Evolutionary conservation across 2,797 vertebrate genomes (phyloP).

Genomic region (Hydrocynus forskahlii): DNA sequence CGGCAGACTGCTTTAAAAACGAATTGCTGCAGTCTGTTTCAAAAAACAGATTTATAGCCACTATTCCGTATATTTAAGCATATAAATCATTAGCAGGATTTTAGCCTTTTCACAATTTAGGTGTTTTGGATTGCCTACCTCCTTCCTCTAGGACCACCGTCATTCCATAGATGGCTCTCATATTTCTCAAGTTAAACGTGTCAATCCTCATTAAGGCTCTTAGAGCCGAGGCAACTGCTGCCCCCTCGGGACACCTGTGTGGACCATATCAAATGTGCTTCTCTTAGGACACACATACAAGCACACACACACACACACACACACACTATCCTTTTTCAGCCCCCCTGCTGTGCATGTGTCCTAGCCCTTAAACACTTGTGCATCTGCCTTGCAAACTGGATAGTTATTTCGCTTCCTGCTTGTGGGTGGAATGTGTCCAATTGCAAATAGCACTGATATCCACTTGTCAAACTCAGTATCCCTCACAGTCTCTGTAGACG

Average conservation of each 20-base stretch:
- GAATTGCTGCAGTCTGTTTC: slow-evolving; percentile 53
- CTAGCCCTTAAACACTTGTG: slow-evolving; percentile 16
- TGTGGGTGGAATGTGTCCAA: slow-evolving; percentile 5
- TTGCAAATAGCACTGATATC: slow-evolving; percentile 16
- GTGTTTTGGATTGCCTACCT: slow-evolving; percentile 17
- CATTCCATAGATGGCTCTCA: slow-evolving; percentile 58
- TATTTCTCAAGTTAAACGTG: slow-evolving; percentile 60
- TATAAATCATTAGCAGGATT: slow-evolving; percentile 42
- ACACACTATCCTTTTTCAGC: slow-evolving; percentile 9
- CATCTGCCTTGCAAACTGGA: slow-evolving; percentile 15
- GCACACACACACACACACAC: not conserved
- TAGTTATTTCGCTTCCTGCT: slow-evolving; percentile 1
- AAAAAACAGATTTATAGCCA: slow-evolving; percentile 50
- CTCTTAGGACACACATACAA: slow-evolving; percentile 14
- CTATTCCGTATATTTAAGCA: slow-evolving; percentile 40
- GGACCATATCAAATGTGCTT: slow-evolving; percentile 52
- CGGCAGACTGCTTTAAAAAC: slow-evolving; percentile 45
- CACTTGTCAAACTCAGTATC: slow-evolving; percentile 18
- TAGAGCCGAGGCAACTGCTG: slow-evolving; percentile 34
- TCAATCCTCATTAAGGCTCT: slow-evolving; percentile 59
- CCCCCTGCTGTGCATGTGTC: slow-evolving; percentile 15
- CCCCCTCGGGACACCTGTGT: slow-evolving; percentile 52
- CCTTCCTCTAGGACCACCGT: slow-evolving; percentile 10
- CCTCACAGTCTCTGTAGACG: not conserved
- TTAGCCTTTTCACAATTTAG: slow-evolving; percentile 37